A percentile compares a stretch with the other conserved stretches of the same genome.
phyloP scores from a whole-genome alignment of 2,888 invertebrate genomes.

The Penaeus monodon region DNA sequence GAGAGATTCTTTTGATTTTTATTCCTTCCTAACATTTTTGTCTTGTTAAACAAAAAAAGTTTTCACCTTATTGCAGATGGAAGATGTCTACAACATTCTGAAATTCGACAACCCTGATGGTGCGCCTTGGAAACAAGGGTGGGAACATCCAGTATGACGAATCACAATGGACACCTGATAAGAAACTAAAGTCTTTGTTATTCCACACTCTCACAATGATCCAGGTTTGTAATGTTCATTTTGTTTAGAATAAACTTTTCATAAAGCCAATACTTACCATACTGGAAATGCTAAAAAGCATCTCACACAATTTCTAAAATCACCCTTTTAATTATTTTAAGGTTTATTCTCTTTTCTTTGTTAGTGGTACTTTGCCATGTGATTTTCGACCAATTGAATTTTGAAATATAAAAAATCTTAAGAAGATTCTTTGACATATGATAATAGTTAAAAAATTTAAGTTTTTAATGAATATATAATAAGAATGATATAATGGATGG shows the following conservation, averaged over 20 bases:
- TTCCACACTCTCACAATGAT: constrained; percentile 98
- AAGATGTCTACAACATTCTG: constrained; percentile 86
- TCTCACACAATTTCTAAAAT: too few species aligned
- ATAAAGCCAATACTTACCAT: too few species aligned
- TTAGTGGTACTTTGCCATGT: too few species aligned
- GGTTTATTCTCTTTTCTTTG: too few species aligned
- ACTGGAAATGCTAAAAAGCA: too few species aligned
- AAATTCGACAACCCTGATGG: constrained; percentile 95
- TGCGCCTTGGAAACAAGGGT: constrained; percentile 98
- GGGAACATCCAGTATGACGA: constrained; percentile 84
- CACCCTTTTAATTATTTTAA: too few species aligned
- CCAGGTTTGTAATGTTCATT: constrained; percentile 77
- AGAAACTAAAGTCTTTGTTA: constrained; percentile 92
- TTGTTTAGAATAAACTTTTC: neutral
- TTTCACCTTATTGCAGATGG: constrained; percentile 78
- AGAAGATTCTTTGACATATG: too few species aligned
- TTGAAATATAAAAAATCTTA: too few species aligned
- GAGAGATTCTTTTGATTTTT: neutral
- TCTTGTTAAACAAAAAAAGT: neutral
- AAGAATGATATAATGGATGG: too few species aligned
- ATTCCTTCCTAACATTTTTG: neutral
- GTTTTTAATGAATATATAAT: too few species aligned
- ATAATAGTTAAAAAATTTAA: too few species aligned
- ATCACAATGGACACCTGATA: constrained; percentile 81
- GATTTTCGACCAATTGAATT: too few species aligned